phyloP scores from a whole-genome alignment of 2,113 vertebrate species.

The Muntiacus reevesi region DNA sequence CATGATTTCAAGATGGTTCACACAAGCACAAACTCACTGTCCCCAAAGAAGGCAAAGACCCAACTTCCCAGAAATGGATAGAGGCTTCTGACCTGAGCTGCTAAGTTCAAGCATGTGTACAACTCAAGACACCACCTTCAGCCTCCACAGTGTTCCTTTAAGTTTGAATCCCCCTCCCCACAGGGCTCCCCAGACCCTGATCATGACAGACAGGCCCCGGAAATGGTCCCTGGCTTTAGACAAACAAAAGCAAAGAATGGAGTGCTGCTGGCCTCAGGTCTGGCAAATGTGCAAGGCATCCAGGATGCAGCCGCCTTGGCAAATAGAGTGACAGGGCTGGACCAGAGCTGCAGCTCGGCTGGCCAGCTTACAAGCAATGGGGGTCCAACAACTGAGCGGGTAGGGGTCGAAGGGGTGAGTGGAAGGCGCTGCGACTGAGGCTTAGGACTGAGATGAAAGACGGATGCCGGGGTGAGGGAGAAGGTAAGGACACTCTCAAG shows the following conservation, averaged over 20 bases:
- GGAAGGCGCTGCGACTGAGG: neutral
- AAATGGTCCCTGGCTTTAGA: neutral
- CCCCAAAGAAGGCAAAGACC: neutral
- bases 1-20: neutral
- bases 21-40: neutral
- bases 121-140: neutral
- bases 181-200: neutral
- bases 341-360: neutral
- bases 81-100: neutral
- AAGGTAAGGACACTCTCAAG: neutral
- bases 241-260: constrained; percentile 1
- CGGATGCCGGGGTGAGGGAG: fast-evolving
- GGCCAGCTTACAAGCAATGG: neutral
- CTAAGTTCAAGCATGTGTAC: neutral
- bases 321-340: neutral
- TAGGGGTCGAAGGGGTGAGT: fast-evolving
- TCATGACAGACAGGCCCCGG: neutral
- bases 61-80: neutral
- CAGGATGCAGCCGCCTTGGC: neutral
- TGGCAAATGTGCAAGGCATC: neutral
- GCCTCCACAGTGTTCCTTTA: neutral
- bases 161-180: neutral
- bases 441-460: neutral
- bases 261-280: neutral
- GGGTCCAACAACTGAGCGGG: neutral